These are phyloP conservation scores for Menura novaehollandiae DNA, from an alignment of 2,113 vertebrate genomes.

Conservation along the genomic window DNA sequence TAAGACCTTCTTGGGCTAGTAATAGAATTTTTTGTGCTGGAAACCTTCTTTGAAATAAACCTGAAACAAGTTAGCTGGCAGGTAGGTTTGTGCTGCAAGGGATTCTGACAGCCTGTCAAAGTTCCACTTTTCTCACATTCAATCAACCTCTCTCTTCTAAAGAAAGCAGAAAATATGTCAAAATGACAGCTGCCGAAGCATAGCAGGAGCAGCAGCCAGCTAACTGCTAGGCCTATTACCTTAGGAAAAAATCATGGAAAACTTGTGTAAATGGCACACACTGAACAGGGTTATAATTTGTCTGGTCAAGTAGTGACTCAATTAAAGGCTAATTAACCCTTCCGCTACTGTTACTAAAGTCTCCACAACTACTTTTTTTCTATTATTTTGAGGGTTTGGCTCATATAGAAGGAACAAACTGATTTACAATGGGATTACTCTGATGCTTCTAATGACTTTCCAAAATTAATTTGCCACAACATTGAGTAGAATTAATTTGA, in stretches of 20 bases:
- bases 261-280: slow-evolving; percentile 63
- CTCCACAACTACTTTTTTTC: not conserved
- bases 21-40: slow-evolving; percentile 63
- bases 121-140: slow-evolving; percentile 81
- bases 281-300: slow-evolving; percentile 49
- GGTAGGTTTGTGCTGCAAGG: slow-evolving; percentile 76
- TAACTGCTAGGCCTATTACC: slow-evolving; percentile 73
- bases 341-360: slow-evolving; percentile 1
- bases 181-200: slow-evolving; percentile 76
- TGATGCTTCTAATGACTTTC: not conserved
- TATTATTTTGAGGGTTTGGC: not conserved
- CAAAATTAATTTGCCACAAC: slow-evolving; percentile 49
- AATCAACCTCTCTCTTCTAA: slow-evolving; percentile 77
- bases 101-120: slow-evolving; percentile 81
- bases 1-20: slow-evolving; percentile 53
- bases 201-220: slow-evolving; percentile 65
- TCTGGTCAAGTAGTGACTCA: slow-evolving; percentile 64
- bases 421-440: not conserved
- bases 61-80: slow-evolving; percentile 80
- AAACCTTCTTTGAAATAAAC: slow-evolving; percentile 76
- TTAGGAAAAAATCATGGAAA: slow-evolving; percentile 65
- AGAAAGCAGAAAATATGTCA: slow-evolving; percentile 81
- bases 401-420: not conserved
- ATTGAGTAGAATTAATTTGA: slow-evolving; percentile 32
- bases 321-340: slow-evolving; percentile 60